Percentiles rank a stretch among this genome's conserved stretches.
phyloP scores from a whole-genome alignment of 2,797 vertebrate species.

The Loris lydekkerianus region DNA sequence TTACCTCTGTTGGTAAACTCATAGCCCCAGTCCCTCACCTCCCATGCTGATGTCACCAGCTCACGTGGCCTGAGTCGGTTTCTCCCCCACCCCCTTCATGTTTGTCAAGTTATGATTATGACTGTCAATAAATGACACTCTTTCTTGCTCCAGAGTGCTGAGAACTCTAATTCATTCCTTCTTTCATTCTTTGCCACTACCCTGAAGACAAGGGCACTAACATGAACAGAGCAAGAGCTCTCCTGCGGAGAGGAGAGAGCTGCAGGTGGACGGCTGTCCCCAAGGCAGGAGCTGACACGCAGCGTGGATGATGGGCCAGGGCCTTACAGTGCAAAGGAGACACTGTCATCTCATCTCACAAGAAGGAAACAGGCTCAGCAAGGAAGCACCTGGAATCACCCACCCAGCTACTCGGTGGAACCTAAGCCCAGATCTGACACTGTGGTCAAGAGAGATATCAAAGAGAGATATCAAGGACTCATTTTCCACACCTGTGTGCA shows the following conservation, averaged over 20 bases:
- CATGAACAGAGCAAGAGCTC: neutral
- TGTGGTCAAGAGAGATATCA: neutral
- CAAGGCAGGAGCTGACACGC: too few species aligned
- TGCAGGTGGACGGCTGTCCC: fast-evolving
- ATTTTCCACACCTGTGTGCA: neutral
- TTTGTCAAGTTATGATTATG: neutral
- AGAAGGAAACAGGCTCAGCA: neutral
- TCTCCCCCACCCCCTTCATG: neutral
- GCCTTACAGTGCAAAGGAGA: fast-evolving
- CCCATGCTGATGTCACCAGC: neutral
- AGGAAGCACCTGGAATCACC: fast-evolving
- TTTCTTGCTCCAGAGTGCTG: neutral
- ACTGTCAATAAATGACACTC: neutral
- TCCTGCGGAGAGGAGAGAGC: too few species aligned
- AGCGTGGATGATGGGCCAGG: neutral
- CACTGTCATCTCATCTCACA: too few species aligned
- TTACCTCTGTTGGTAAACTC: neutral
- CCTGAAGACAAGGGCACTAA: fast-evolving
- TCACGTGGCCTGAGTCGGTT: fast-evolving
- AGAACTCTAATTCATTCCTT: neutral
- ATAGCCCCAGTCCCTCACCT: fast-evolving
- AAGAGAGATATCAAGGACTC: too few species aligned
- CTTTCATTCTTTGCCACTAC: neutral
- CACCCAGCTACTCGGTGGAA: fast-evolving
- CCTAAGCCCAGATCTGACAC: neutral